phyloP scores from a whole-genome alignment of 1,140 invertebrate genomes.

The Drosophila takahashii region DNA sequence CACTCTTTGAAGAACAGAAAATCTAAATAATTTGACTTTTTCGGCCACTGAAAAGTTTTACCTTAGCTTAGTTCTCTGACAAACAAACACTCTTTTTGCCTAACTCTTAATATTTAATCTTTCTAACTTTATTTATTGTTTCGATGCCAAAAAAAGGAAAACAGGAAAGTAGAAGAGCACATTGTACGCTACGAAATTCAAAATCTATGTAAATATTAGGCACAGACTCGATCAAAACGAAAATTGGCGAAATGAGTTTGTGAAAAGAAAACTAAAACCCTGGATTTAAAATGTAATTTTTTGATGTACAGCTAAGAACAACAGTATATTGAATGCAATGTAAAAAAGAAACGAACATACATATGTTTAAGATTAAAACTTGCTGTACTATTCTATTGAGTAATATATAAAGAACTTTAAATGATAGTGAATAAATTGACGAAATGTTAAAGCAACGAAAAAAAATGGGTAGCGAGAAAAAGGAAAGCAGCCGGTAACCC shows the following conservation, averaged over 20 bases:
- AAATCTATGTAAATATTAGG: slow-evolving; percentile 45
- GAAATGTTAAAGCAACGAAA: slow-evolving; percentile 63
- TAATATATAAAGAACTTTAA: slow-evolving; percentile 64
- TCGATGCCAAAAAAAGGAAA: slow-evolving; percentile 52
- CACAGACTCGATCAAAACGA: slow-evolving; percentile 9
- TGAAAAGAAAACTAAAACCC: slow-evolving; percentile 13
- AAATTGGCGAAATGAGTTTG: slow-evolving; percentile 18
- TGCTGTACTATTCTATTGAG: slow-evolving; percentile 74
- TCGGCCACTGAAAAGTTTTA: neutral
- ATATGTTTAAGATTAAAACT: slow-evolving; percentile 46
- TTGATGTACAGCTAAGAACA: slow-evolving; percentile 45
- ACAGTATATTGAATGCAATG: slow-evolving; percentile 25
- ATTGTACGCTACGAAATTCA: slow-evolving; percentile 37
- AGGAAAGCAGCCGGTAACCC: slow-evolving; percentile 61
- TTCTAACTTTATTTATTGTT: slow-evolving; percentile 43
- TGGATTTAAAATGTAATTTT: slow-evolving; percentile 46
- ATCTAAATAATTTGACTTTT: neutral
- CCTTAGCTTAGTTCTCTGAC: slow-evolving; percentile 12
- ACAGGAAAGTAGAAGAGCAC: slow-evolving; percentile 19
- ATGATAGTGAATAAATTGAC: slow-evolving; percentile 68
- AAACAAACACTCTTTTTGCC: neutral
- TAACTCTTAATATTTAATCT: slow-evolving; percentile 23
- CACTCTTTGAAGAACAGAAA: neutral
- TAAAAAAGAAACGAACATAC: slow-evolving; percentile 19
- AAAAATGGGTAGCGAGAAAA: slow-evolving; percentile 16